phyloP scores from a whole-genome alignment of 1,140 invertebrate genomes.

The Dreissena polymorpha region DNA sequence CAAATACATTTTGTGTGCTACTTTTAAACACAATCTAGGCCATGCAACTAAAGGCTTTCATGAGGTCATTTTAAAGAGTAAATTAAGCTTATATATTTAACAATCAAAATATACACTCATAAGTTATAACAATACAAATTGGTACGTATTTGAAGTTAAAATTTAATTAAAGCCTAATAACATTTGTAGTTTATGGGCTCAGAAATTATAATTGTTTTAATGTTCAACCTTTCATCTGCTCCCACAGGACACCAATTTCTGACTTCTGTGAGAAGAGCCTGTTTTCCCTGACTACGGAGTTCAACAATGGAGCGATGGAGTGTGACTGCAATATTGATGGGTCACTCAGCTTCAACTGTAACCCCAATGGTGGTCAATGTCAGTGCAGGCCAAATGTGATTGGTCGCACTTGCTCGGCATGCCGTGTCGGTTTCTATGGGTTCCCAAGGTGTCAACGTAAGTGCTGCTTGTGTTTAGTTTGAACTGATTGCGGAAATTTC shows the following conservation, averaged over 20 bases:
- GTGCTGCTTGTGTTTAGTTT: constrained; percentile 43
- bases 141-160: no score
- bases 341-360: constrained; percentile 90
- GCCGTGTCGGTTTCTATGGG: constrained; percentile 95
- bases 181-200: background rate
- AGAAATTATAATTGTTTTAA: no score
- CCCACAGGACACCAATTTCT: constrained; percentile 30
- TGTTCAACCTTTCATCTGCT: no score
- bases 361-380: constrained; percentile 97
- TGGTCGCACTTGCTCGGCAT: constrained; percentile 93
- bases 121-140: no score
- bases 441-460: constrained; percentile 93
- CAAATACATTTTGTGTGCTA: no score
- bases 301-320: constrained; percentile 94
- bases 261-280: constrained; percentile 83
- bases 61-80: no score
- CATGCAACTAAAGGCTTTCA: no score
- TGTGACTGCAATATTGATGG: constrained; percentile 96
- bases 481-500: no score
- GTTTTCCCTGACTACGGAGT: constrained; percentile 96
- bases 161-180: background rate
- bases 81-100: no score
- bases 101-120: no score
- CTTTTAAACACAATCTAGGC: no score
- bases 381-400: constrained; percentile 96